A percentile compares a stretch with the other conserved stretches of the same genome.
phyloP scores from a whole-genome alignment of 2,113 vertebrate genomes.

The Dicaeum eximium region DNA sequence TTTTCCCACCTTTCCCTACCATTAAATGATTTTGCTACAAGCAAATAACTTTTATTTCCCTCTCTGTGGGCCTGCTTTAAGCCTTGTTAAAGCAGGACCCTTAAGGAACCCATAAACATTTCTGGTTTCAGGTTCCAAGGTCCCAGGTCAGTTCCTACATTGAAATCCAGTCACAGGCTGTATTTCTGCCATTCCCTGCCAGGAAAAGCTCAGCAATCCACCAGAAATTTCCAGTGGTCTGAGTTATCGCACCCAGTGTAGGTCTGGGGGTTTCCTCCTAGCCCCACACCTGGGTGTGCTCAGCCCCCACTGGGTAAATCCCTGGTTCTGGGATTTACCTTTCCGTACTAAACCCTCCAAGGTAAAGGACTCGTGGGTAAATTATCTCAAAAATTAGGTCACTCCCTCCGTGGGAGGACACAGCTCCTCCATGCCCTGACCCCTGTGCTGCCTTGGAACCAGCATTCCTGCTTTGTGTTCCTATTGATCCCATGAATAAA shows the following conservation, averaged over 20 bases:
- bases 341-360: neutral
- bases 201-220: neutral
- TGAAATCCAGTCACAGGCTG: neutral
- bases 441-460: neutral
- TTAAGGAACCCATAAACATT: neutral
- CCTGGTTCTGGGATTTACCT: neutral
- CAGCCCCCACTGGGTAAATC: neutral
- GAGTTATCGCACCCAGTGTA: neutral
- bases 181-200: neutral
- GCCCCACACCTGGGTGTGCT: neutral
- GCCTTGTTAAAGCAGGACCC: neutral
- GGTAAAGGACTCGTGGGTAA: rapidly evolving
- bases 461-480: neutral
- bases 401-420: neutral
- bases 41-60: neutral
- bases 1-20: neutral
- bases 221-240: neutral
- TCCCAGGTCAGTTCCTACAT: neutral
- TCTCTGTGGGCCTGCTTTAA: neutral
- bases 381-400: neutral
- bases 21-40: neutral
- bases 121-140: neutral
- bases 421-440: neutral
- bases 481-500: conserved; percentile 43
- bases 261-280: neutral